Evolutionary conservation across 1,140 invertebrate species (phyloP).

Genomic region (Delia radicum): DNA sequence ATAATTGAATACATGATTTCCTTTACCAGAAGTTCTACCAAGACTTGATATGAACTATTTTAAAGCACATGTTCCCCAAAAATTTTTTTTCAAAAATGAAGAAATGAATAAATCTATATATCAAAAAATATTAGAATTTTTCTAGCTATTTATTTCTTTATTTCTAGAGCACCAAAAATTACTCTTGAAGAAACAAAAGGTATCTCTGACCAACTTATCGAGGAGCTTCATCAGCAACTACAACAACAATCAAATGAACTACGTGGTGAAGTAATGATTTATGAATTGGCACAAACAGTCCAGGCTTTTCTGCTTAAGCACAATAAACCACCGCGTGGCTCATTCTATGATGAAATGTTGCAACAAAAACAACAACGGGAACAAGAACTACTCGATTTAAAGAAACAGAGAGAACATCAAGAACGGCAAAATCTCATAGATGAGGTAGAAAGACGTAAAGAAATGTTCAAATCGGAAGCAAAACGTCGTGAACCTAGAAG

Average conservation of each 20-base stretch:
- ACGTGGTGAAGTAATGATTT: constrained; percentile 77
- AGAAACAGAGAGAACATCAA: constrained; percentile 60
- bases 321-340: constrained; percentile 72
- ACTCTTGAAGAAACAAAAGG: constrained; percentile 60
- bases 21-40: too few relatives aligned
- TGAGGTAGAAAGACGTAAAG: constrained; percentile 52
- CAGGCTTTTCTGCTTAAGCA: constrained; percentile 68
- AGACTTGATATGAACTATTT: too few relatives aligned
- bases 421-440: constrained; percentile 48
- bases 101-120: too few relatives aligned
- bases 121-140: too few relatives aligned
- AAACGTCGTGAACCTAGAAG: constrained; percentile 46
- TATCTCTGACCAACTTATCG: constrained; percentile 65
- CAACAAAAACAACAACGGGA: constrained; percentile 65
- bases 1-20: too few relatives aligned
- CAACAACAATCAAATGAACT: constrained; percentile 59
- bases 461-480: constrained; percentile 49
- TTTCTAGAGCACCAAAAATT: constrained; percentile 47
- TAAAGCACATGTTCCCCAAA: too few relatives aligned
- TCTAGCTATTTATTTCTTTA: not conserved
- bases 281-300: constrained; percentile 69
- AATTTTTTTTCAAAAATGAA: too few relatives aligned
- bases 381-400: constrained; percentile 61
- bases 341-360: constrained; percentile 85
- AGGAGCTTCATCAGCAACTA: constrained; percentile 62